phyloP scores from a whole-genome alignment of 1,140 invertebrate species.

The Drosophila micromelanica region DNA sequence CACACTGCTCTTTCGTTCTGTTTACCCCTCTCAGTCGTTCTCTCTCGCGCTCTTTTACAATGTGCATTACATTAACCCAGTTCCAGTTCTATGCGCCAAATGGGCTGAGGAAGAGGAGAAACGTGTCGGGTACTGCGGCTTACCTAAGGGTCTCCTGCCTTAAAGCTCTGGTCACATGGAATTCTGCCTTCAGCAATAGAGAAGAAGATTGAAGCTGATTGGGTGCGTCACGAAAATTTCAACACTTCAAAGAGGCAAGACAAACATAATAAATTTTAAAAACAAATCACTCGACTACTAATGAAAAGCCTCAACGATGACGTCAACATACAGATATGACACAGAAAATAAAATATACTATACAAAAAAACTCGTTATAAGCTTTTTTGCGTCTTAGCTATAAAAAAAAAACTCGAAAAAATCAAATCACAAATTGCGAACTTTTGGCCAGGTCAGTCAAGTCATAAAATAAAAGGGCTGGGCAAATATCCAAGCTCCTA shows the following conservation, averaged over 20 bases:
- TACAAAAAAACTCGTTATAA: conserved; percentile 48
- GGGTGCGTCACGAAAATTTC: conserved; percentile 61
- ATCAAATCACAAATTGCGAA: conserved; percentile 10
- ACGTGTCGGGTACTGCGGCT: conserved; percentile 3
- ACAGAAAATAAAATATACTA: conserved; percentile 35
- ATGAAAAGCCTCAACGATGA: conserved; percentile 35
- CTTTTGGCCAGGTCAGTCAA: conserved; percentile 23
- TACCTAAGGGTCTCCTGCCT: conserved; percentile 27
- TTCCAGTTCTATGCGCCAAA: conserved; percentile 41
- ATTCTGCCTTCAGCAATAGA: conserved; percentile 18
- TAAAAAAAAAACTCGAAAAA: conserved; percentile 10
- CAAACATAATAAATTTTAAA: conserved; percentile 20
- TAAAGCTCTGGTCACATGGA: conserved; percentile 14
- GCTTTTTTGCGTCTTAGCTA: conserved; percentile 69
- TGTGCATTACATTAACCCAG: conserved; percentile 81
- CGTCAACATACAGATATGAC: conserved; percentile 45
- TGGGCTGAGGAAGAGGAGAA: background rate
- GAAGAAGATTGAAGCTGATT: conserved; percentile 57
- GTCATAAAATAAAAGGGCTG: conserved; percentile 15
- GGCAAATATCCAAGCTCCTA: conserved; percentile 15
- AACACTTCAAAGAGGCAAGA: conserved; percentile 46
- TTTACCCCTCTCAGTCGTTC: conserved; percentile 5
- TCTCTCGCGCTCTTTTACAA: conserved; percentile 21
- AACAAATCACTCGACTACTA: conserved; percentile 28
- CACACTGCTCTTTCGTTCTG: background rate